These are phyloP conservation scores for Pristionchus japonicus DNA, from an alignment of 2,888 invertebrate species.

Conservation along the genomic window DNA sequence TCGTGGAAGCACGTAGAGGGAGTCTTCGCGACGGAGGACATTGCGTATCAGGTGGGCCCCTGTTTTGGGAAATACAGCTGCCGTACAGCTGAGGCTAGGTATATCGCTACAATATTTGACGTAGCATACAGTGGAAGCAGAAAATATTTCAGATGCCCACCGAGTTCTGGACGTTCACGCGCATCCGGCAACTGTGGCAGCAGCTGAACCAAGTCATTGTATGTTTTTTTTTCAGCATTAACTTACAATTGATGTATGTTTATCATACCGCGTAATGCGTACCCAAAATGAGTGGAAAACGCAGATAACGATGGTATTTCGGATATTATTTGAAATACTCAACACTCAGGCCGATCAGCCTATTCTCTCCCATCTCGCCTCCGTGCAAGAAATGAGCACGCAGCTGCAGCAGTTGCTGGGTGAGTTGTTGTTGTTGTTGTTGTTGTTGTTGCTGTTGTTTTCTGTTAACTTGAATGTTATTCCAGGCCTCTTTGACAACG, in stretches of 20 bases:
- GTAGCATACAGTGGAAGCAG: background rate
- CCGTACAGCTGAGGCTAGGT: too few species aligned
- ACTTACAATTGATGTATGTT: too few species aligned
- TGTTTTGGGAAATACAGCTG: too few species aligned
- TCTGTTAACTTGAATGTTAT: background rate
- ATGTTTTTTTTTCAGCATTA: slow-evolving; percentile 45
- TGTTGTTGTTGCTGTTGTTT: background rate
- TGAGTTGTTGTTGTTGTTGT: too few species aligned
- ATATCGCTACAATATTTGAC: too few species aligned
- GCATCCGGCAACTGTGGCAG: slow-evolving; percentile 87
- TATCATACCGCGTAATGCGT: too few species aligned
- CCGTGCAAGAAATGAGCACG: slow-evolving; percentile 7
- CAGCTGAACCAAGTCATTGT: slow-evolving; percentile 80
- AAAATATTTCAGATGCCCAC: slow-evolving; percentile 84
- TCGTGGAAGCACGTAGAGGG: slow-evolving; percentile 89
- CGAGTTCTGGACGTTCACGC: slow-evolving; percentile 88
- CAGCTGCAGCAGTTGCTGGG: slow-evolving; percentile 52
- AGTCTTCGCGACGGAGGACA: slow-evolving; percentile 96
- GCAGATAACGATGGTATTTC: too few species aligned
- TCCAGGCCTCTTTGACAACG: slow-evolving; percentile 51
- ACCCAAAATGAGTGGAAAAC: too few species aligned
- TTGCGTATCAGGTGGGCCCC: slow-evolving; percentile 84
- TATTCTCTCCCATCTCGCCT: slow-evolving; percentile 34
- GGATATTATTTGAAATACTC: too few species aligned
- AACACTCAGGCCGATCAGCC: slow-evolving; percentile 29